Percentiles rank a stretch among this genome's conserved stretches.
Evolutionary conservation across 2,113 vertebrate species (phyloP).

Genomic region (Bujurquina vittata): DNA sequence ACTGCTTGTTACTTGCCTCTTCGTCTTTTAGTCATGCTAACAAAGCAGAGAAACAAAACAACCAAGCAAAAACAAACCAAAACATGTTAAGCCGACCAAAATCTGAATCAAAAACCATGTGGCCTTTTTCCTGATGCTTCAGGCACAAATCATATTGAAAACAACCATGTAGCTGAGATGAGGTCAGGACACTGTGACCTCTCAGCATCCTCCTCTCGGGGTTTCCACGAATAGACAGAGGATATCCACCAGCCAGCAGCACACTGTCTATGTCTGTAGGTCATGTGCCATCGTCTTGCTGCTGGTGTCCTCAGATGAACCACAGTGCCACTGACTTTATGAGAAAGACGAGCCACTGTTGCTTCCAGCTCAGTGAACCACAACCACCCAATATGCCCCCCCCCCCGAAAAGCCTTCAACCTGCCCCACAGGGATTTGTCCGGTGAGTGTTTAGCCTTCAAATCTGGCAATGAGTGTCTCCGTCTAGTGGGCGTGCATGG

Average conservation of each 20-base stretch:
- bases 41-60: background rate
- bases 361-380: constrained; percentile 60
- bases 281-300: background rate
- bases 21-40: background rate
- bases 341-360: constrained; percentile 8
- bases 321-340: constrained; percentile 12
- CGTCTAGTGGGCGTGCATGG: constrained; percentile 45
- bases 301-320: constrained; percentile 62
- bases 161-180: background rate
- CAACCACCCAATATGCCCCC: constrained; percentile 26
- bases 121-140: background rate
- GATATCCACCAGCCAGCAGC: background rate
- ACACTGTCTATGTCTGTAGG: background rate
- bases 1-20: background rate
- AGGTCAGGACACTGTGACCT: background rate
- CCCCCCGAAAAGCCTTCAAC: constrained; percentile 12
- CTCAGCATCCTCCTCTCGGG: constrained; percentile 17
- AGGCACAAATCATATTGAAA: background rate
- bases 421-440: constrained; percentile 17
- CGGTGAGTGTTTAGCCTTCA: background rate
- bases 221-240: background rate
- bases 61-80: too few species aligned
- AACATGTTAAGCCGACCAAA: background rate
- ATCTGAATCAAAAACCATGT: background rate
- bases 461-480: constrained; percentile 28